These are phyloP conservation scores for Phortica okadai DNA, from an alignment of 2,888 invertebrate species.

Conservation along the genomic window DNA sequence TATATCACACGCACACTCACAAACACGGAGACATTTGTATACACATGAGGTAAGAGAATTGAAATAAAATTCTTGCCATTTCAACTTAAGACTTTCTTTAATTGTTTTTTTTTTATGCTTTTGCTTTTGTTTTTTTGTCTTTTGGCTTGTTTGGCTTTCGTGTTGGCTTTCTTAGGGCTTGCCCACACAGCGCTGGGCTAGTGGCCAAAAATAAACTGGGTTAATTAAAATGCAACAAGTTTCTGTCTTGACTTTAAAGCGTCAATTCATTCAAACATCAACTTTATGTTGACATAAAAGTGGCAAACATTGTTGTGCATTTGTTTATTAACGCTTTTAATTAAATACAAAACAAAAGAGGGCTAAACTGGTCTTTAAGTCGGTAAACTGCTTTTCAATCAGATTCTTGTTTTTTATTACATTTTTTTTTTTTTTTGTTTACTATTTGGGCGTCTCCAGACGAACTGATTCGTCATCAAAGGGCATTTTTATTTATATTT, in stretches of 20 bases:
- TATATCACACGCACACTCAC: neutral
- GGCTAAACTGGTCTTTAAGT: conserved; percentile 11
- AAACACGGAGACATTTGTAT: too few species aligned
- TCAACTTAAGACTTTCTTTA: conserved; percentile 33
- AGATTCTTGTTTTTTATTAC: neutral
- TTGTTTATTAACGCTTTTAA: neutral
- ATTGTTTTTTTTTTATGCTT: conserved; percentile 45
- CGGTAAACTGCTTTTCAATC: neutral
- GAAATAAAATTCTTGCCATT: conserved; percentile 8
- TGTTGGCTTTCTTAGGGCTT: conserved; percentile 13
- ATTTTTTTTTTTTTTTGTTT: neutral
- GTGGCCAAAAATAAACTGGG: conserved; percentile 60
- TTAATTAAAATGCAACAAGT: conserved; percentile 53
- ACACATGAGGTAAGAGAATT: neutral
- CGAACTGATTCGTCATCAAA: neutral
- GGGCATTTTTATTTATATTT: neutral
- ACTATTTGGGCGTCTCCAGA: neutral
- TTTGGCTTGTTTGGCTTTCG: conserved; percentile 39
- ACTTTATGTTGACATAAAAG: conserved; percentile 18
- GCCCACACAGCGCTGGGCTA: conserved; percentile 52
- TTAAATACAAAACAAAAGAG: neutral
- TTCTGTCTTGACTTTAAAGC: neutral
- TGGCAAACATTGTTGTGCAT: neutral
- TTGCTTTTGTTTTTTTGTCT: conserved; percentile 42
- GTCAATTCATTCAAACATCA: neutral